Evolutionary conservation across 2,888 invertebrate genomes (phyloP).

Genomic region (Phania funesta): DNA sequence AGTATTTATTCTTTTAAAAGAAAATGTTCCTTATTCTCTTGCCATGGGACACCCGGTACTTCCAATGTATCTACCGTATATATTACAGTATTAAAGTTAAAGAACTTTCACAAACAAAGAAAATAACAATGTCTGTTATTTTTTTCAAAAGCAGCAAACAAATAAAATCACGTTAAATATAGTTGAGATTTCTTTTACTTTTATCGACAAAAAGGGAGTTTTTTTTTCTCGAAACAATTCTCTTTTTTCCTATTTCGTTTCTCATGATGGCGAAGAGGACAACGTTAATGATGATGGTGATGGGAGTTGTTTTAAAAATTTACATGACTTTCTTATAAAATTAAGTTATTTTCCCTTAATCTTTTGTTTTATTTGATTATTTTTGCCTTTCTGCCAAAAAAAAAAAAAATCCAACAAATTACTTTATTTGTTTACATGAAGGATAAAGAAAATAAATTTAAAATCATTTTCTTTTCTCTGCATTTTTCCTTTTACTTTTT

Average conservation of each 20-base stretch:
- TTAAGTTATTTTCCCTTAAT: background rate
- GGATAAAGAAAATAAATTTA: conserved; percentile 42
- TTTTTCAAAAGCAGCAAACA: background rate
- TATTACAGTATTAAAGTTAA: conserved; percentile 44
- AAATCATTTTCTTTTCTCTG: conserved; percentile 22
- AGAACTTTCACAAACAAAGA: conserved; percentile 48
- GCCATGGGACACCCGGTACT: conserved; percentile 1
- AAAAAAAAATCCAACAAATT: conserved; percentile 36
- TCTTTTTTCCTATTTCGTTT: background rate
- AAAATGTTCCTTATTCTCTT: background rate
- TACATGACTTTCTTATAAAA: conserved; percentile 50
- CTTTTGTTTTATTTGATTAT: conserved; percentile 6
- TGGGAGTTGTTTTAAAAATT: conserved; percentile 33
- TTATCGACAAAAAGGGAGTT: background rate
- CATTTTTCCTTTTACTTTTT: background rate
- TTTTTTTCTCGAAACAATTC: background rate
- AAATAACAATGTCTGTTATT: background rate
- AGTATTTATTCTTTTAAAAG: too few species aligned
- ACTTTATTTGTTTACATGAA: conserved; percentile 50
- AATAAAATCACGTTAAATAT: conserved; percentile 37
- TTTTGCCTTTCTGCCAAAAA: background rate
- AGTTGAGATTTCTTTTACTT: conserved; percentile 20
- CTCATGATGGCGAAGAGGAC: conserved; percentile 4
- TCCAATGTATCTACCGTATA: background rate
- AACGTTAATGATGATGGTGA: conserved; percentile 23